A percentile compares a stretch with the other conserved stretches of the same genome.
Conservation (phyloP, 2,113 vertebrate genomes). For the Daboia siamensis region DNA sequence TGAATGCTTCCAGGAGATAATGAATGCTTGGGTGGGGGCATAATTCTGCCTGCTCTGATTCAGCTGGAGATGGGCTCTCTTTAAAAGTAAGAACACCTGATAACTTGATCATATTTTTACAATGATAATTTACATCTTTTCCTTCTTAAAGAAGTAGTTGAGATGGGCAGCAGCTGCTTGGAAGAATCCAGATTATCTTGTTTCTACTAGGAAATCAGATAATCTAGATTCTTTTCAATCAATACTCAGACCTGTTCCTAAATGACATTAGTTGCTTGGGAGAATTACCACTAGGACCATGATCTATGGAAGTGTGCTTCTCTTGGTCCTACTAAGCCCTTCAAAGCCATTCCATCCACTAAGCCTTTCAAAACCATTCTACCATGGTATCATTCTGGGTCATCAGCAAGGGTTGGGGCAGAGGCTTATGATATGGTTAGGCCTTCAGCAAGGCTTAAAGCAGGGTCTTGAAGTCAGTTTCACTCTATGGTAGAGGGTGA, state of each 20-base stretch:
- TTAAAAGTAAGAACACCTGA: not conserved
- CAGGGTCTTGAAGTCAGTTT: not conserved
- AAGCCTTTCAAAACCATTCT: not conserved
- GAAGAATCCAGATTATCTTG: not conserved
- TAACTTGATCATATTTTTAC: not conserved
- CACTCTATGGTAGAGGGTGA: not conserved
- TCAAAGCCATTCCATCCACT: not conserved
- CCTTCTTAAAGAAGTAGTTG: not conserved
- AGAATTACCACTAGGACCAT: not conserved
- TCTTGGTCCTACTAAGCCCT: not conserved
- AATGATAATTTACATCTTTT: not conserved
- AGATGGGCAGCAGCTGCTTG: not conserved
- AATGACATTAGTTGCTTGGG: not conserved
- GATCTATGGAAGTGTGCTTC: not conserved
- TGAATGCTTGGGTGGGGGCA: not conserved
- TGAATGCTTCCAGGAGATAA: not conserved
- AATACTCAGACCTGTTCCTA: not conserved
- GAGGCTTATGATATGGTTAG: too few species aligned
- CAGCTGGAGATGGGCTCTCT: not conserved
- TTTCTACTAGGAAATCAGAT: not conserved
- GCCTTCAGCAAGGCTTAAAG: not conserved
- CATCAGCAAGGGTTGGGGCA: not conserved
- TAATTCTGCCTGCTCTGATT: not conserved
- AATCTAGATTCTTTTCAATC: not conserved
- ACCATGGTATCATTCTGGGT: not conserved